A percentile compares a stretch with the other conserved stretches of the same genome.
These are phyloP conservation scores for Regulus satrapa DNA, from an alignment of 2,113 vertebrate species.

Conservation along the genomic window DNA sequence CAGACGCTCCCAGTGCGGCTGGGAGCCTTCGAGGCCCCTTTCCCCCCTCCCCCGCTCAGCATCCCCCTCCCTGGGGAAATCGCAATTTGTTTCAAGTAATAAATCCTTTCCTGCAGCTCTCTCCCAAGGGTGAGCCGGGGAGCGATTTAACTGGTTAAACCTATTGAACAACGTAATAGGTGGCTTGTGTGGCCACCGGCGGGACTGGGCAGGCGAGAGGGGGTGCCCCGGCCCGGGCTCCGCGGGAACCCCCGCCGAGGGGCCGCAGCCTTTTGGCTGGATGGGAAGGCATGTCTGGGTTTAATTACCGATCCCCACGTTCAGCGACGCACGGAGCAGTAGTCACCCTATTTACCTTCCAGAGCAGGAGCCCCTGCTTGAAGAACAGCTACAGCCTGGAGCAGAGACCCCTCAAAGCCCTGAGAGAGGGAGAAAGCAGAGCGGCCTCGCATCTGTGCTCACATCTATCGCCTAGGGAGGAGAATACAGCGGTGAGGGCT, in stretches of 20 bases:
- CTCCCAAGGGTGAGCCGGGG: neutral
- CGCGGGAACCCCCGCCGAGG: neutral
- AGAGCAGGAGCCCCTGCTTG: neutral
- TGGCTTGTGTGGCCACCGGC: neutral
- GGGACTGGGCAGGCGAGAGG: neutral
- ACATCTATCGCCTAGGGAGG: neutral
- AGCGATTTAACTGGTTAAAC: neutral
- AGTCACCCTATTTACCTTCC: neutral
- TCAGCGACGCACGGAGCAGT: neutral
- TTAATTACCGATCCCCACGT: neutral
- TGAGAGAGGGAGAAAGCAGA: neutral
- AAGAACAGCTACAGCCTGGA: neutral
- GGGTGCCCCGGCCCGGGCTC: too few species aligned
- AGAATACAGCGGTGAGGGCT: neutral
- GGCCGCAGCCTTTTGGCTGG: neutral
- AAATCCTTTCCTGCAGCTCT: neutral
- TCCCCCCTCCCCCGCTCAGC: neutral
- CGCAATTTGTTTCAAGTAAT: neutral
- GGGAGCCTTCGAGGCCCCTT: neutral
- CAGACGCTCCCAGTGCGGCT: neutral
- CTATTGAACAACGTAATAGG: neutral
- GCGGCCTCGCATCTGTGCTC: neutral
- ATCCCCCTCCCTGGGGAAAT: neutral
- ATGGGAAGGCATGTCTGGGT: neutral
- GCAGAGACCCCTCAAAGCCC: neutral